A percentile compares a stretch with the other conserved stretches of the same genome.
phyloP scores from a whole-genome alignment of 2,888 invertebrate species.

The Protodeltote pygarga region DNA sequence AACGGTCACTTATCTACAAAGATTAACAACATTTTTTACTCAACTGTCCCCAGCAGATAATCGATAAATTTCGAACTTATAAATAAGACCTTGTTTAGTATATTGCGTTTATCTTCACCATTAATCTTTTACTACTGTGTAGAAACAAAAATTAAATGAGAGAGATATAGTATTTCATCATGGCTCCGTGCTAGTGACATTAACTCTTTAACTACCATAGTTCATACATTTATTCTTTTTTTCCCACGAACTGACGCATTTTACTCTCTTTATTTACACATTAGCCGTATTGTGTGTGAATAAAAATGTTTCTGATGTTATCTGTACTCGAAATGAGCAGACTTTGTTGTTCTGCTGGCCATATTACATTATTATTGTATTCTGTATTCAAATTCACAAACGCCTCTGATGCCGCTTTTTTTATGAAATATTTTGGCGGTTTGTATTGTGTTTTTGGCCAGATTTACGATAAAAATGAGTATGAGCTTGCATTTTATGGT shows the following conservation, averaged over 20 bases:
- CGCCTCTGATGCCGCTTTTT: conserved; percentile 42
- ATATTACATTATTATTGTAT: conserved; percentile 61
- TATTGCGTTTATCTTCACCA: conserved; percentile 28
- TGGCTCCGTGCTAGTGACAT: conserved; percentile 49
- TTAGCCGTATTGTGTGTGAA: conserved; percentile 71
- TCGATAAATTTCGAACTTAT: conserved; percentile 1
- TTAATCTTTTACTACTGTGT: conserved; percentile 37
- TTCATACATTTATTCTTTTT: conserved; percentile 48
- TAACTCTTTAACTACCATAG: conserved; percentile 41
- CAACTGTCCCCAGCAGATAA: background rate
- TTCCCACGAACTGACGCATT: conserved; percentile 78
- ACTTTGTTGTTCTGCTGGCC: conserved; percentile 51
- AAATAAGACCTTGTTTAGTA: conserved; percentile 19
- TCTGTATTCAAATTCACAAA: conserved; percentile 70
- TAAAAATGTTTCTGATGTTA: conserved; percentile 70
- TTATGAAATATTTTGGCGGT: conserved; percentile 35
- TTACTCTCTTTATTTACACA: conserved; percentile 71
- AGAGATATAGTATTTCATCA: conserved; percentile 44
- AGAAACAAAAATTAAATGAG: conserved; percentile 32
- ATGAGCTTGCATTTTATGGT: conserved; percentile 4
- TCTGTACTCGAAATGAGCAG: conserved; percentile 59
- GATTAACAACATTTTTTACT: background rate
- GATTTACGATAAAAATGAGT: conserved; percentile 29
- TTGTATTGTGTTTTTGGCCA: conserved; percentile 30
- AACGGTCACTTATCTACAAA: background rate